Evolutionary conservation across 2,888 invertebrate species (phyloP).

Genomic region (Rhopalosiphum nymphaeae): DNA sequence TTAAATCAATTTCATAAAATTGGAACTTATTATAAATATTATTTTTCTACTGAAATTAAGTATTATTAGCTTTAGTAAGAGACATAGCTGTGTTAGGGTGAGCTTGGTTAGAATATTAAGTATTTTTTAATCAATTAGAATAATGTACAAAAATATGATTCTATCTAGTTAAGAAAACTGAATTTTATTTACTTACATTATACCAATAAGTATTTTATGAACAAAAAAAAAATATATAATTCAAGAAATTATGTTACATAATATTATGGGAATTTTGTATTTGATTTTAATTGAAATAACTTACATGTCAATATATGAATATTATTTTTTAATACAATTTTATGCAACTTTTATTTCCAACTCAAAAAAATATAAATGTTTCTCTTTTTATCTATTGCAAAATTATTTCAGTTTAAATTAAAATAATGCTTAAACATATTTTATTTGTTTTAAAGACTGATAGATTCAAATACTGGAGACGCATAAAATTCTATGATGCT

Average conservation of each 20-base stretch:
- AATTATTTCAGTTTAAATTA: background rate
- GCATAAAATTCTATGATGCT: conserved; percentile 65
- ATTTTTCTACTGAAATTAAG: background rate
- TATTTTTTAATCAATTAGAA: background rate
- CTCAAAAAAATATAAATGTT: background rate
- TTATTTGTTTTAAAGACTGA: conserved; percentile 63
- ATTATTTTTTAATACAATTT: background rate
- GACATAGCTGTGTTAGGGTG: background rate
- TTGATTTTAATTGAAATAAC: background rate
- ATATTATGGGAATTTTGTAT: background rate
- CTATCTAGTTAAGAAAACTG: background rate
- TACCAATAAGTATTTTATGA: background rate
- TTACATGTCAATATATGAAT: background rate
- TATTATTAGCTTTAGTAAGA: background rate
- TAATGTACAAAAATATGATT: background rate
- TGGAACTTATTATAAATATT: background rate
- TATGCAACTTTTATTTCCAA: background rate
- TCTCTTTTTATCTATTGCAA: background rate
- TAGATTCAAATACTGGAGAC: conserved; percentile 65
- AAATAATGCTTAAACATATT: conserved; percentile 25
- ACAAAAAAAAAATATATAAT: background rate
- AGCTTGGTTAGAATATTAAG: background rate
- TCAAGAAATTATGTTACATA: background rate
- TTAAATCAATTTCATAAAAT: background rate
- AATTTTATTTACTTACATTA: background rate